Base-by-base conservation (phyloP, 1,140 invertebrate species). In the Philaenus spumarius region DNA sequence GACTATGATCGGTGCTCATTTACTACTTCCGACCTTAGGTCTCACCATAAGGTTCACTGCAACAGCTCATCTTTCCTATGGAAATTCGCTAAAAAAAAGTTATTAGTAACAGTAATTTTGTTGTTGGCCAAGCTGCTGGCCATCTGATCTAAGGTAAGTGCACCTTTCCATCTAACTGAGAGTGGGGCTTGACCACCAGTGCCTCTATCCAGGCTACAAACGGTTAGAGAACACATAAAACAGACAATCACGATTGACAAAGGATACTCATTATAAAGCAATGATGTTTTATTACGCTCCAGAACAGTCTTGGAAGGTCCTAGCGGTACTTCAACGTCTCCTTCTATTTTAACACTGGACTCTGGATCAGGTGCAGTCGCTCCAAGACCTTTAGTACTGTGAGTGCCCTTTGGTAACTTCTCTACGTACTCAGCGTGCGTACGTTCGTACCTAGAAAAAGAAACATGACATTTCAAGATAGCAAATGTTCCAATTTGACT, bases 251-350 rank as follows among this genome's bases (percentile, higher is more conserved):
- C 20, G n/a, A 40, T 26, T 55, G 2, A 22, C 11, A 79, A 79
- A 80, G 78, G 79, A 81, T 82, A 87, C 78, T 95, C 91, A 71
- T 95, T 95, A 69, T 95, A 95, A 2, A 93, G 72, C 50, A 95
- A 72, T 2, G 78, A 68, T 73, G 52, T 75, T 58, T 26, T 77
- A 55, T 2, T 69, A 35, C 24, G 73, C 61, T 55, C 75, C 34
- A 1, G 73, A 66, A 14, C 43, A 19, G 39, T 22, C 22, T 54
- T 37, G 2, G 79, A 73, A 69, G 80, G 81, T 4, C 90, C 91
- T 22, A 84, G 72, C n/a, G 92, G 91, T 57, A 95, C 83, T 69
- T 88, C 79, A 7, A 90, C 77, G 9, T 85, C 86, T 66, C 80
- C 77, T 9, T 75, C 66, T 2, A 78, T 66, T 20, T 70, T 68